Evolutionary conservation across 92 coral and sea anemone genomes (phyloP).

Genomic region (Porites divaricata): DNA sequence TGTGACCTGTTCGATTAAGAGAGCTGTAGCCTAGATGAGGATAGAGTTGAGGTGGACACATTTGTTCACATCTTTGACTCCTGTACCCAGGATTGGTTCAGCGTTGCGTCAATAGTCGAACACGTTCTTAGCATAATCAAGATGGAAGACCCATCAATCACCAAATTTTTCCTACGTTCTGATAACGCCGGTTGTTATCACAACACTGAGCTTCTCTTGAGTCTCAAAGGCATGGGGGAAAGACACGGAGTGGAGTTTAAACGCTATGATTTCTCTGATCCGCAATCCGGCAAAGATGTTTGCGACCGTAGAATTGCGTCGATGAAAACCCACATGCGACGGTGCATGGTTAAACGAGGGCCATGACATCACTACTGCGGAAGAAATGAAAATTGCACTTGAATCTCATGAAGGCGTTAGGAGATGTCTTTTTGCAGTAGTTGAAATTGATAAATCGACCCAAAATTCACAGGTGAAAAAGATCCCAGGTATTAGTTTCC

Average conservation of each 20-base stretch:
- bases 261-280: background rate
- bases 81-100: constrained; percentile 24
- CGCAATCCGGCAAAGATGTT: background rate
- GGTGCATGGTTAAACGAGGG: constrained; percentile 14
- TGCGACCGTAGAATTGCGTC: background rate
- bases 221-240: background rate
- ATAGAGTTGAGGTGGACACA: constrained; percentile 29
- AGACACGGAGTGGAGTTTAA: background rate
- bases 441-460: too few species aligned
- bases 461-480: too few species aligned
- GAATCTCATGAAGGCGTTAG: constrained; percentile 3
- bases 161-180: constrained; percentile 34
- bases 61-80: constrained; percentile 33
- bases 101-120: constrained; percentile 16
- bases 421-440: too few species aligned
- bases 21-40: constrained; percentile 1
- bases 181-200: constrained; percentile 36
- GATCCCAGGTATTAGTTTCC: too few species aligned
- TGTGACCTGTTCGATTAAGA: constrained; percentile 24
- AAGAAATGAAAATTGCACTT: constrained; percentile 4
- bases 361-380: constrained; percentile 7
- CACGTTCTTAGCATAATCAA: constrained; percentile 13
- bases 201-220: constrained; percentile 26
- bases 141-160: constrained; percentile 17
- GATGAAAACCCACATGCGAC: too few species aligned